These are phyloP conservation scores for Cylloceria caligata DNA, from an alignment of 2,888 invertebrate genomes.

Conservation along the genomic window DNA sequence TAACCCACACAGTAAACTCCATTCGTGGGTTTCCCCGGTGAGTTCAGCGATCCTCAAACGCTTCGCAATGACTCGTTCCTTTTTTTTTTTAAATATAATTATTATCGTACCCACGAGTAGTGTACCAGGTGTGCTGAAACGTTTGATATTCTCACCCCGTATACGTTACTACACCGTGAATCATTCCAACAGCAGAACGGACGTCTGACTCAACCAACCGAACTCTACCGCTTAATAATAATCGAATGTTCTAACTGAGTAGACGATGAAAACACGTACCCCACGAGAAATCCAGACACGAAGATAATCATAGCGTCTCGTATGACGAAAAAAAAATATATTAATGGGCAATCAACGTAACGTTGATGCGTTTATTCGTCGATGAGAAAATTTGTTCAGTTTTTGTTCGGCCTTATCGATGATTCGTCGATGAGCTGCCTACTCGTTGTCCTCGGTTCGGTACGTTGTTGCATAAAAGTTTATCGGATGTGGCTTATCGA, in stretches of 20 bases:
- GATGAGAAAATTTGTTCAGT: not conserved
- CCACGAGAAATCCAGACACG: conserved; percentile 83
- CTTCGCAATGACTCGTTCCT: conserved; percentile 32
- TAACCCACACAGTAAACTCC: not conserved
- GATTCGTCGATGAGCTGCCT: conserved; percentile 3
- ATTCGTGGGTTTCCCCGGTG: conserved; percentile 32
- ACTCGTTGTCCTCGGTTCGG: not conserved
- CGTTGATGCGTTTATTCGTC: not conserved
- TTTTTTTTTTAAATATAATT: conserved; percentile 43
- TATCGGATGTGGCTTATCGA: conserved; percentile 20
- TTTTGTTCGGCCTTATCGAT: conserved; percentile 12
- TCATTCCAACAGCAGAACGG: conserved; percentile 30
- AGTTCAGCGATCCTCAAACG: conserved; percentile 63
- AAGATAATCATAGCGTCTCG: conserved; percentile 81
- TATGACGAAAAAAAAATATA: conserved; percentile 8
- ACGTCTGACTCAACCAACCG: conserved; percentile 55
- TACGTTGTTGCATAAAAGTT: conserved; percentile 1
- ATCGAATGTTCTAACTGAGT: conserved; percentile 11
- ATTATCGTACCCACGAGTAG: conserved; percentile 45
- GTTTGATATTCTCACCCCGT: conserved; percentile 61
- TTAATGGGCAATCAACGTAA: not conserved
- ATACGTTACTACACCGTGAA: conserved; percentile 55
- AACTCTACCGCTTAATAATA: conserved; percentile 52
- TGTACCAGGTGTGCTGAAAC: conserved; percentile 62
- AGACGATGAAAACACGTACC: conserved; percentile 77